These are phyloP conservation scores for Teleiodes luculella DNA, from an alignment of 2,888 invertebrate genomes.

Conservation along the genomic window DNA sequence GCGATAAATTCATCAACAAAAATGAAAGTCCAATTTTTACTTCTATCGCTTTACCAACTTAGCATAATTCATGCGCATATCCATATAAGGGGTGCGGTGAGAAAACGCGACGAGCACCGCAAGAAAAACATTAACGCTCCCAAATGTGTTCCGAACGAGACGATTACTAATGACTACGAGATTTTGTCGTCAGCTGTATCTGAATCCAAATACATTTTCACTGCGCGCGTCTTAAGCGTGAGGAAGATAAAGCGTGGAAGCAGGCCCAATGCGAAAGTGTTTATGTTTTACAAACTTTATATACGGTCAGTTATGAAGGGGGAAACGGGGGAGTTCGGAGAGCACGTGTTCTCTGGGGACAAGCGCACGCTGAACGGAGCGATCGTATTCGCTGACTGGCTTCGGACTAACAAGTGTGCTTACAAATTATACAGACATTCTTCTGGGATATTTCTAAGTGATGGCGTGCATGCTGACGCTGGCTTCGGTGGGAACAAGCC, in stretches of 20 bases:
- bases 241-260: conserved; percentile 68
- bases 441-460: conserved; percentile 73
- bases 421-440: conserved; percentile 72
- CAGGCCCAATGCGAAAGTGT: conserved; percentile 59
- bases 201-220: conserved; percentile 76
- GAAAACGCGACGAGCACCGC: conserved; percentile 63
- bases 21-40: conserved; percentile 65
- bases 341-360: conserved; percentile 63
- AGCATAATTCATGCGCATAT: conserved; percentile 58
- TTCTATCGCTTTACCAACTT: conserved; percentile 58
- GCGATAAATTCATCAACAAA: conserved; percentile 40
- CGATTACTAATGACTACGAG: conserved; percentile 77
- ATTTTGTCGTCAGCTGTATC: conserved; percentile 75
- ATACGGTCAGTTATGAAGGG: conserved; percentile 69
- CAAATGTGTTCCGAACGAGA: conserved; percentile 76
- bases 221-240: conserved; percentile 69
- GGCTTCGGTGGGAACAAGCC: conserved; percentile 45
- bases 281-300: conserved; percentile 70
- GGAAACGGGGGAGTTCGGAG: conserved; percentile 59
- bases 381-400: conserved; percentile 70
- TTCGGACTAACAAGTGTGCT: conserved; percentile 68
- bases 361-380: conserved; percentile 65
- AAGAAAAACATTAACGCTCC: conserved; percentile 68
- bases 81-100: conserved; percentile 58
- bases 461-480: conserved; percentile 58